These are phyloP conservation scores for Hypomecis atomaria DNA, from an alignment of 2,888 invertebrate species.

Conservation along the genomic window DNA sequence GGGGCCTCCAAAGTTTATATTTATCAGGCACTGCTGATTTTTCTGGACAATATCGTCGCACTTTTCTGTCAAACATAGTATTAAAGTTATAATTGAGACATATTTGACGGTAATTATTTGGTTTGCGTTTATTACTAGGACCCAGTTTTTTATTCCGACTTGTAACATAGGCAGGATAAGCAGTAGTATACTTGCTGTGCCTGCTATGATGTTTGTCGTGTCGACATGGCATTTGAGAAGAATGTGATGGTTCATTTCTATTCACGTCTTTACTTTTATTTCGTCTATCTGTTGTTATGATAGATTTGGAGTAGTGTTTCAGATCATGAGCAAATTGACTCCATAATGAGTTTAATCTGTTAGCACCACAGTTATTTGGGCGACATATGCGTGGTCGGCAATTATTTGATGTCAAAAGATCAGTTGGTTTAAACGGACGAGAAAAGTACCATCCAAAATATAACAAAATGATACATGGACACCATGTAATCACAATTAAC, in stretches of 20 bases:
- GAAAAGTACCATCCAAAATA: slow-evolving; percentile 14
- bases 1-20: slow-evolving; percentile 9
- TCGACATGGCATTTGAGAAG: not conserved
- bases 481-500: slow-evolving; percentile 19
- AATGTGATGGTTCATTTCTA: slow-evolving; percentile 1
- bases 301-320: slow-evolving; percentile 1
- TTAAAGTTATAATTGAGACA: slow-evolving; percentile 6
- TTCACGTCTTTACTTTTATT: not conserved
- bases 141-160: slow-evolving; percentile 3
- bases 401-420: not conserved
- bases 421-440: slow-evolving; percentile 1
- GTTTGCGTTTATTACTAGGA: not conserved
- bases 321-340: not conserved
- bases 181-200: not conserved
- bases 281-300: not conserved
- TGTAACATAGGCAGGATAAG: not conserved
- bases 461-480: slow-evolving; percentile 22
- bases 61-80: not conserved
- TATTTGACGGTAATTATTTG: not conserved
- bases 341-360: not conserved
- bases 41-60: not conserved
- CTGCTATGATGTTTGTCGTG: not conserved
- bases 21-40: not conserved
- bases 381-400: not conserved
- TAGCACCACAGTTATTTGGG: not conserved